These are phyloP conservation scores for Decapterus maruadsi DNA, from an alignment of 2,797 vertebrate species.

Conservation along the genomic window DNA sequence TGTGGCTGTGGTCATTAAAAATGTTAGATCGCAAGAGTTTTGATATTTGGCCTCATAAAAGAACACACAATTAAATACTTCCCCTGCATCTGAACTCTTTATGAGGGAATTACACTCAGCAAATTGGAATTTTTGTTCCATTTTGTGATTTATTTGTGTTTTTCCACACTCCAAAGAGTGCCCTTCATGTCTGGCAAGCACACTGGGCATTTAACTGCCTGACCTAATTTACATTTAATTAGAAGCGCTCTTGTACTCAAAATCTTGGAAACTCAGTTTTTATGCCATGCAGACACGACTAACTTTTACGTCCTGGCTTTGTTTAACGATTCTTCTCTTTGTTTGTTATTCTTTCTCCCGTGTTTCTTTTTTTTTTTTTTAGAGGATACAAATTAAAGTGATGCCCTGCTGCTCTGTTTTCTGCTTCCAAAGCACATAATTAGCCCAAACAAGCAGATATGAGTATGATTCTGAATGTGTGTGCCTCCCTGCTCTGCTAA, in stretches of 20 bases:
- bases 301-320: constrained; percentile 71
- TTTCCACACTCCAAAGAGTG: constrained; percentile 7
- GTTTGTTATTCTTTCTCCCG: constrained; percentile 47
- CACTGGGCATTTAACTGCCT: constrained; percentile 52
- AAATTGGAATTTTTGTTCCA: constrained; percentile 41
- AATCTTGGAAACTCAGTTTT: constrained; percentile 49
- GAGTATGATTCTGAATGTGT: constrained; percentile 75
- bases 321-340: constrained; percentile 64
- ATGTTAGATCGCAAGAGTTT: background rate
- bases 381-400: constrained; percentile 79
- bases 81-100: background rate
- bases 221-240: constrained; percentile 77
- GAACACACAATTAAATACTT: background rate
- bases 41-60: constrained; percentile 12
- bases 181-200: constrained; percentile 35
- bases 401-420: constrained; percentile 81
- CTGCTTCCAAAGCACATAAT: constrained; percentile 83
- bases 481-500: constrained; percentile 73
- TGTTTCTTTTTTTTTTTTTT: constrained; percentile 55
- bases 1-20: constrained; percentile 14
- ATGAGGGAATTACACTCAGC: constrained; percentile 15
- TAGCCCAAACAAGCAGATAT: constrained; percentile 83
- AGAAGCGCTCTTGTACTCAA: constrained; percentile 55
- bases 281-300: constrained; percentile 60
- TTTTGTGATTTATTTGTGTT: constrained; percentile 31